Evolutionary conservation across 1,140 invertebrate genomes (phyloP), one percentile per base, ranked within the genome.

Genomic region (Whitmania pigra): DNA sequence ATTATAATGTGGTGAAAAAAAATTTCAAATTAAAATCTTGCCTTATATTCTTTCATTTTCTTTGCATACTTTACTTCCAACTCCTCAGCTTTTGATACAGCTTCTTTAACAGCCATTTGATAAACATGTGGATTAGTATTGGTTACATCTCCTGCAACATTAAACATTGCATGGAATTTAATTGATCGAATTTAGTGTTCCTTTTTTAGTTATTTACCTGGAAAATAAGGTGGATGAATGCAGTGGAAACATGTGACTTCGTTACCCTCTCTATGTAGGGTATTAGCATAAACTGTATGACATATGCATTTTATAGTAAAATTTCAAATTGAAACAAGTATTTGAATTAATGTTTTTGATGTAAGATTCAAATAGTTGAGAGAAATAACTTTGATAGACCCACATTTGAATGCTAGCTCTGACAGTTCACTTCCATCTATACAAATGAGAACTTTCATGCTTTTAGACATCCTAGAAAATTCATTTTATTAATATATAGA

Each of bases 201-300:
- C 6, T 36, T 25, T 63, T 11, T n/a, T 7, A 63, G 9, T 63
- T 22, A 31, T 63, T 63, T 31, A 63, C 57, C 57, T 63, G 57
- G 57, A 63, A 25, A 63, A 20, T 25, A 63, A 63, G 57, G 57
- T 63, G 57, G 57, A 63, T 63, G 57, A 13, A 63, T 63, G 57
- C 57, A 63, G 20, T 63, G 57, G 57, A 63, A 63, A 31, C 57
- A 63, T 25, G 29, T 31, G 29, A 63, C 57, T 31, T 63, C 57
- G 22, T 63, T 22, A 22, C 57, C 57, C 22, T 63, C 57, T 20
- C 29, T 63, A 18, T 63, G 57, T n/a, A 63, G 29, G 11, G 57
- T 25, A 31, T 63, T 63, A 20, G 22, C 22, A 31, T 63, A 63
- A 63, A 63, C 57, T 63, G 57, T 25, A 1, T n/a, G 18, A n/a